A percentile compares a stretch with the other conserved stretches of the same genome.
These are phyloP conservation scores for Phymanthus crucifer DNA, from an alignment of 92 coral and sea anemone species.

Conservation along the genomic window DNA sequence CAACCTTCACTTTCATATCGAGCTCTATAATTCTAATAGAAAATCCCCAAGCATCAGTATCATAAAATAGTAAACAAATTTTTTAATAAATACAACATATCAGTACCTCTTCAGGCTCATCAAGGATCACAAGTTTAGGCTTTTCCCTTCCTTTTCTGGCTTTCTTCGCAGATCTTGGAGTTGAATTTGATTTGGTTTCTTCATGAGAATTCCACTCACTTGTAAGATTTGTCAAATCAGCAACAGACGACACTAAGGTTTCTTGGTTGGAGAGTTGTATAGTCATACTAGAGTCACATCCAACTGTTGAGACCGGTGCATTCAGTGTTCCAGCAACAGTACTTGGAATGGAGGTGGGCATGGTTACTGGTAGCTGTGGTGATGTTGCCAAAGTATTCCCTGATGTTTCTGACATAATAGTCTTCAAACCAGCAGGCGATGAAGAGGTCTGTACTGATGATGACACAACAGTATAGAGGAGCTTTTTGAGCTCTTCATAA, in stretches of 20 bases:
- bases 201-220: background rate
- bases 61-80: background rate
- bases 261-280: background rate
- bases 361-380: background rate
- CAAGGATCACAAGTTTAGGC: constrained; percentile 83
- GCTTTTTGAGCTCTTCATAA: constrained; percentile 33
- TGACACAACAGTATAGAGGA: constrained; percentile 17
- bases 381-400: background rate
- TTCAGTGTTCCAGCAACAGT: constrained; percentile 3
- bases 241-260: background rate
- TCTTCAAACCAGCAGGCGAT: background rate
- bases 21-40: constrained; percentile 92
- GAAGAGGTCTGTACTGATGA: constrained; percentile 1
- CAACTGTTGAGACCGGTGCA: constrained; percentile 5
- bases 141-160: constrained; percentile 29
- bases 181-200: background rate
- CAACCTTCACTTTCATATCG: constrained; percentile 99
- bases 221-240: background rate
- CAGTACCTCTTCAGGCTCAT: constrained; percentile 98
- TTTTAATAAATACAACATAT: background rate
- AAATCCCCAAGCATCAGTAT: background rate
- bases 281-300: background rate
- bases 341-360: background rate
- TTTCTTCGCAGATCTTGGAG: constrained; percentile 10
- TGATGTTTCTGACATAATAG: constrained; percentile 5